These are phyloP conservation scores for Charadrius vociferus DNA, from an alignment of 2,113 vertebrate species.

Conservation along the genomic window DNA sequence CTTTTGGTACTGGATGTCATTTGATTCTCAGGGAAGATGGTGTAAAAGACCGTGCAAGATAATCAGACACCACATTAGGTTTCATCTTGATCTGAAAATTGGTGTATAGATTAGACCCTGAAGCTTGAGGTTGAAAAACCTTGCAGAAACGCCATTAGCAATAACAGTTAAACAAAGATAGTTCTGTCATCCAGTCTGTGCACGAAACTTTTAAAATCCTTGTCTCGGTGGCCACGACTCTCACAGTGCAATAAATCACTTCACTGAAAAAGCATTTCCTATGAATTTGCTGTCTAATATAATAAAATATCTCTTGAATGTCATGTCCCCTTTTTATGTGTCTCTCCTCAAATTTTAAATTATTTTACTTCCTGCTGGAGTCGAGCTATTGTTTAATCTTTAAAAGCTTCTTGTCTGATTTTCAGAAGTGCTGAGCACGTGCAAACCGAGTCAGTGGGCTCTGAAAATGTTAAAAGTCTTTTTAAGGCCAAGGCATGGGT, in stretches of 20 bases:
- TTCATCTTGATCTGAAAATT: neutral
- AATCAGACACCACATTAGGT: neutral
- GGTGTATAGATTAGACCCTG: neutral
- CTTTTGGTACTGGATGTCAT: neutral
- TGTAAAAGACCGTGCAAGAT: neutral
- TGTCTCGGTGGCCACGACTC: neutral
- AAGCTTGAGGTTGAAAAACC: neutral
- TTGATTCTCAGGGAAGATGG: neutral
- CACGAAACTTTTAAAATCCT: neutral
- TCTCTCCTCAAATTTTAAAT: constrained; percentile 4
- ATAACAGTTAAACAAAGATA: neutral
- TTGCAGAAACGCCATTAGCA: neutral
- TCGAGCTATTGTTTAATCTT: neutral
- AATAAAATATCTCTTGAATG: constrained; percentile 47
- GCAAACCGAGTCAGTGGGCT: neutral
- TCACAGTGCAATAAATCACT: constrained; percentile 12
- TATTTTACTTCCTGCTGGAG: constrained; percentile 23
- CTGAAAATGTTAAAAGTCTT: neutral
- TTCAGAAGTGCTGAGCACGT: constrained; percentile 34
- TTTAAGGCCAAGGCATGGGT: neutral
- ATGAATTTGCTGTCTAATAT: constrained; percentile 28
- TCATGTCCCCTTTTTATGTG: constrained; percentile 45
- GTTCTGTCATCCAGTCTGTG: neutral
- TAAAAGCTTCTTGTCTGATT: constrained; percentile 15
- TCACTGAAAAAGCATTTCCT: constrained; percentile 30